Evolutionary conservation across 2,113 vertebrate species (phyloP), one percentile per base, ranked within the genome.

Genomic region (Microtus pennsylvanicus): DNA sequence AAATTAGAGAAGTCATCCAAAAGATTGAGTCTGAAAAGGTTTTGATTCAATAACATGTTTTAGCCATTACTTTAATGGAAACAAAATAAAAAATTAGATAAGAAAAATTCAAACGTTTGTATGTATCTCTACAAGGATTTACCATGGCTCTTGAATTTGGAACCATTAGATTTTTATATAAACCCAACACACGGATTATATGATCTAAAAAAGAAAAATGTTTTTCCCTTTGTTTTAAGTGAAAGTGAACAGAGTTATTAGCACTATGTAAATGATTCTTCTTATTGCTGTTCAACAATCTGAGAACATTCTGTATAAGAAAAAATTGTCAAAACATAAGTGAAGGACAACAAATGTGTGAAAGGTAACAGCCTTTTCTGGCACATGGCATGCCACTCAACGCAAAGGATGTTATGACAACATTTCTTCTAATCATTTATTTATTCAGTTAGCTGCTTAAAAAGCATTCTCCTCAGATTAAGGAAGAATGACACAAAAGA

Each of bases 251-350:
- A 94, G 78, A 95, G 83, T 96, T 87, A 94, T 94, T 94, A 45
- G 33, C 35, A 76, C 47, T 0, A 83, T 94, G 50, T 93, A 96
- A 94, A 95, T 97, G 89, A 92, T 92, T 93, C 24, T 72, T 93
- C 28, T 95, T 96, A 85, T 38, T 75, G 78, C 9, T 91, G 91
- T 67, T 78, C 38, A 90, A 88, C 38, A 61, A 58, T 90, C 83
- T 81, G 47, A 96, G 95, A 96, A 93, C 74, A 95, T 91, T 96
- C 88, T 96, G 42, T 22, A 67, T 83, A 78, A 96, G 67, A 80
- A 94, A 94, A 96, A 87, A 69, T 88, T 63, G 88, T 88, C 75
- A 30, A 95, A 96, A 96, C 94, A 96, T 22, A 93, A 96, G 88
- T 80, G 86, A 96, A 92, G 74, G 55, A 35, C 45, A 83, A 26